phyloP scores from a whole-genome alignment of 2,113 vertebrate species.

The Lepus europaeus region DNA sequence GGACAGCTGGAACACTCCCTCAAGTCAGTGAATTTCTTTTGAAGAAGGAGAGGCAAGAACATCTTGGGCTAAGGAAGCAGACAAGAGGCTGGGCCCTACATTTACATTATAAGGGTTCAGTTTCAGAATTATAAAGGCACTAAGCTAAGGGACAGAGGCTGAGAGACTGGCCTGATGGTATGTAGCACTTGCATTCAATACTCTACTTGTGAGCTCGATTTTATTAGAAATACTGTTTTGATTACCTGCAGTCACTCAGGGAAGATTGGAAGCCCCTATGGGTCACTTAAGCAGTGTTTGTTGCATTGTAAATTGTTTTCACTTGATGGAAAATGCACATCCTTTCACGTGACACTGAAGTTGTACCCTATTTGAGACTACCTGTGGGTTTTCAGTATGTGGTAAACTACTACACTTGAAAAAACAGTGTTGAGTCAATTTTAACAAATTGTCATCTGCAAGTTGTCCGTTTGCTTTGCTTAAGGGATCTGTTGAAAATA shows the following conservation, averaged over 20 bases:
- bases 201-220: no score
- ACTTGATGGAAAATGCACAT: conserved; percentile 42
- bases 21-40: no score
- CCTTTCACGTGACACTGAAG: conserved; percentile 33
- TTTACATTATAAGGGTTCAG: no score
- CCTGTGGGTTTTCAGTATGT: conserved; percentile 59
- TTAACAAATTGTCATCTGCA: background rate
- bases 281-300: conserved; percentile 65
- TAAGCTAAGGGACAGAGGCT: no score
- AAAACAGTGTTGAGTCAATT: conserved; percentile 12
- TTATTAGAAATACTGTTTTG: conserved; percentile 77
- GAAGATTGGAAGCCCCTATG: conserved; percentile 50
- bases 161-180: no score
- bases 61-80: no score
- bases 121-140: no score
- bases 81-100: no score
- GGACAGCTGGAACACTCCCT: no score
- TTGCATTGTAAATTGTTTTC: conserved; percentile 64
- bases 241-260: conserved; percentile 75
- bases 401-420: conserved; percentile 29
- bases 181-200: no score
- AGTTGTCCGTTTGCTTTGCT: background rate
- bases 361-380: conserved; percentile 44
- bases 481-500: background rate
- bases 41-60: no score